Conservation (phyloP, 2,113 vertebrate species). For the Lethenteron camtschaticum region DNA sequence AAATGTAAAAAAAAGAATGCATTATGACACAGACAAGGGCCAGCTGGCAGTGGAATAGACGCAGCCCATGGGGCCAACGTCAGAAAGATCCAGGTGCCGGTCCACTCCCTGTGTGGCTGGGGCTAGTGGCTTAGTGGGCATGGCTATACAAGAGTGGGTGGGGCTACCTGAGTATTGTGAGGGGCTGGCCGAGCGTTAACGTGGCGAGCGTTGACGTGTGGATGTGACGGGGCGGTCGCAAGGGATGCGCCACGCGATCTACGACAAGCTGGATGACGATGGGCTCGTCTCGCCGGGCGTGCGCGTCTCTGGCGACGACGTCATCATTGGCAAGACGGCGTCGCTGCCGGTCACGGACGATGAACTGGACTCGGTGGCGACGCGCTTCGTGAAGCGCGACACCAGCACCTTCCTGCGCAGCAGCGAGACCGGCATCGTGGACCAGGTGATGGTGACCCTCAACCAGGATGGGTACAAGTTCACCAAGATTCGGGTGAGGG, state of each 20-base stretch:
- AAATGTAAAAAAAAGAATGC: too few relatives aligned
- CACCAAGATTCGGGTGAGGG: constrained; percentile 3
- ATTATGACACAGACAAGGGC: too few relatives aligned
- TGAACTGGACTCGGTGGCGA: neutral
- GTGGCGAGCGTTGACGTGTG: too few relatives aligned
- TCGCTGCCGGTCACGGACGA: neutral
- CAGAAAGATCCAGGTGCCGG: too few relatives aligned
- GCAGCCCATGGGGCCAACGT: too few relatives aligned
- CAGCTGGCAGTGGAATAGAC: too few relatives aligned
- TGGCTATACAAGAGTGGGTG: too few relatives aligned
- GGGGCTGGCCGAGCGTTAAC: too few relatives aligned
- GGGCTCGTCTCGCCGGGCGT: neutral
- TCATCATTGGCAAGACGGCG: neutral
- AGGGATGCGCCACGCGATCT: constrained; percentile 2
- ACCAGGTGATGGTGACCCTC: constrained; percentile 3
- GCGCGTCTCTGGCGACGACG: constrained; percentile 5
- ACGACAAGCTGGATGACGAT: constrained; percentile 6
- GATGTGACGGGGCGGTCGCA: too few relatives aligned
- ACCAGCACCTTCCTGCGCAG: constrained; percentile 3
- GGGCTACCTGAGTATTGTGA: too few relatives aligned
- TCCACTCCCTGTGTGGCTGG: too few relatives aligned
- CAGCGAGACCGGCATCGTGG: constrained; percentile 4
- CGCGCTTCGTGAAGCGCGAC: constrained; percentile 1
- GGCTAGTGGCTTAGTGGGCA: too few relatives aligned
- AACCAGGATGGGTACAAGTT: constrained; percentile 5